Conservation (phyloP, 2,797 vertebrate genomes). For the Poliocrania exsul region DNA sequence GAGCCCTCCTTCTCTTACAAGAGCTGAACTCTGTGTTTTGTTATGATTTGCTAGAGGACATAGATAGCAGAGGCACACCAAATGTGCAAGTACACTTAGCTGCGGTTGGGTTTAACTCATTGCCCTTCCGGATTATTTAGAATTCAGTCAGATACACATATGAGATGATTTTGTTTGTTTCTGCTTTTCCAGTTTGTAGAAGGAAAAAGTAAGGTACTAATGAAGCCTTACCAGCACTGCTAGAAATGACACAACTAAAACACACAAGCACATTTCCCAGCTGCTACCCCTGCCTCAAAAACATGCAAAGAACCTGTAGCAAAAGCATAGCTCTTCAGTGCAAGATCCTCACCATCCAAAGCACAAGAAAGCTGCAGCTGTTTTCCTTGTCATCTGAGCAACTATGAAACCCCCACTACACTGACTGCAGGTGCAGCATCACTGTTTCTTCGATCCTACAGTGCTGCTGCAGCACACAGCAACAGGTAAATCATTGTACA, state of each 20-base stretch:
- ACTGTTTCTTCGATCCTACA: neutral
- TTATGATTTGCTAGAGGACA: neutral
- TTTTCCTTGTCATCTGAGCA: neutral
- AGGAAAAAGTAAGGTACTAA: neutral
- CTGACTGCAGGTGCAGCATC: neutral
- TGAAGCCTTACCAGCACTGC: neutral
- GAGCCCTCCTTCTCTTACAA: neutral
- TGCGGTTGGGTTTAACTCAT: neutral
- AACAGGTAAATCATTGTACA: neutral
- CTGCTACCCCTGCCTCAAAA: neutral
- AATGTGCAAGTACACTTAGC: neutral
- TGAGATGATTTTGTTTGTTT: neutral
- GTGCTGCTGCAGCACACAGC: neutral
- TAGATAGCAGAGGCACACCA: neutral
- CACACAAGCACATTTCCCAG: neutral
- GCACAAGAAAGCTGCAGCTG: neutral
- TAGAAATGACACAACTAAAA: neutral
- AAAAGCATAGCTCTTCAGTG: neutral
- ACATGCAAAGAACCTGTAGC: accelerated
- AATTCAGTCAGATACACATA: neutral
- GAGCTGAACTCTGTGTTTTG: neutral
- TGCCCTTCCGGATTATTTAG: neutral
- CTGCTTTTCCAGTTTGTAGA: neutral
- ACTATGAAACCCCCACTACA: neutral
- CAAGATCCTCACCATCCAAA: neutral